These are phyloP conservation scores for Tetheella fluctuosa DNA, from an alignment of 2,888 invertebrate species.

Conservation along the genomic window DNA sequence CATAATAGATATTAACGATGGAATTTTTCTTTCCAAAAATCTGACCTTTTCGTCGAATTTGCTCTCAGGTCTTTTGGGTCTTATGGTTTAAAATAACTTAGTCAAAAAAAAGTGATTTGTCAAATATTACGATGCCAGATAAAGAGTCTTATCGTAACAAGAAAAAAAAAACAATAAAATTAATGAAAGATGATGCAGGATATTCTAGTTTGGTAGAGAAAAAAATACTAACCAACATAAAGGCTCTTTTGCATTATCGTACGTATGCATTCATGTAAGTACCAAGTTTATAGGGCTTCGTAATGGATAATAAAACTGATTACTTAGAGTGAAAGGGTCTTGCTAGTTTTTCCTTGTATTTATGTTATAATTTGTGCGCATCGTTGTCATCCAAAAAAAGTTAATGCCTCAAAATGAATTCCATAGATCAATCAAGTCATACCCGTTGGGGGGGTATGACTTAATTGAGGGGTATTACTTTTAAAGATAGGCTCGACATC, in stretches of 20 bases:
- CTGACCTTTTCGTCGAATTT: no score
- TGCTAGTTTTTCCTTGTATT: not conserved
- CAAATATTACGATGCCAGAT: constrained; percentile 30
- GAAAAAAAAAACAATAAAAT: no score
- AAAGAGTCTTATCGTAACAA: constrained; percentile 39
- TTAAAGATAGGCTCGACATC: no score
- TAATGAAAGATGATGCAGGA: constrained; percentile 30
- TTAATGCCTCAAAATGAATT: not conserved
- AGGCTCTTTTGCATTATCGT: not conserved
- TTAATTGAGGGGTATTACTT: no score
- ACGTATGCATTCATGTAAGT: not conserved
- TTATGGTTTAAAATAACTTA: no score
- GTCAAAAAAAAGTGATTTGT: no score
- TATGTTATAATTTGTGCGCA: not conserved
- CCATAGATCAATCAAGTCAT: no score
- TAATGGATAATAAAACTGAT: constrained; percentile 30
- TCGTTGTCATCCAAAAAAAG: not conserved
- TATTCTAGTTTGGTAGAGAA: constrained; percentile 42
- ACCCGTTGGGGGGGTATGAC: no score
- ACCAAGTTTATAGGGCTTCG: constrained; percentile 17
- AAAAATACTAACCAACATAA: constrained; percentile 33
- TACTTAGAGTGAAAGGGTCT: constrained; percentile 16
- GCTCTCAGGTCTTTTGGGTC: no score
- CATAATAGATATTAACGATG: no score
- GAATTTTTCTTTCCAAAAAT: no score